Percentiles rank a stretch among this genome's conserved stretches.
These are phyloP conservation scores for Lissonota sp. DNA, from an alignment of 2,888 invertebrate genomes.

Conservation along the genomic window DNA sequence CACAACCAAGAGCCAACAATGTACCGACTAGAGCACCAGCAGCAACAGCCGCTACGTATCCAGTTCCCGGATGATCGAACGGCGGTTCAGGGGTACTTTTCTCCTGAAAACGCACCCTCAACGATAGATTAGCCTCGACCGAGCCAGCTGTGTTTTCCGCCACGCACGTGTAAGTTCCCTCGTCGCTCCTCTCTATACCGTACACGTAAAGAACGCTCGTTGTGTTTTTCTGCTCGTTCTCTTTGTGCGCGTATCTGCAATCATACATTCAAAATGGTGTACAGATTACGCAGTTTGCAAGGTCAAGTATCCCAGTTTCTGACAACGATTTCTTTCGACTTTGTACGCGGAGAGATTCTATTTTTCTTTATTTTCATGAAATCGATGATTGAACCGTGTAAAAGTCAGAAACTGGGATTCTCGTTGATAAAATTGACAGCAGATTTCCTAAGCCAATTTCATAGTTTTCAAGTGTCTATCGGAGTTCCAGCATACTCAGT, in stretches of 20 bases:
- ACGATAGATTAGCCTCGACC: constrained; percentile 92
- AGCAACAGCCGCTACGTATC: constrained; percentile 78
- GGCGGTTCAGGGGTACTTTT: constrained; percentile 77
- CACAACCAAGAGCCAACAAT: constrained; percentile 77
- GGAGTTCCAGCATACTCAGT: neutral
- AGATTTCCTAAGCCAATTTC: constrained; percentile 8
- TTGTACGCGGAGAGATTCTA: no score
- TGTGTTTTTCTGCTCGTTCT: constrained; percentile 76
- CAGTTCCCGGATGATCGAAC: constrained; percentile 74
- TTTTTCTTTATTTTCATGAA: neutral
- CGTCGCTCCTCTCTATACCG: constrained; percentile 85
- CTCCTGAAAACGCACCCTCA: constrained; percentile 88
- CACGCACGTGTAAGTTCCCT: constrained; percentile 93
- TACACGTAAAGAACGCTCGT: constrained; percentile 76
- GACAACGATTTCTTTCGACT: neutral
- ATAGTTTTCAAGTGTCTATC: neutral
- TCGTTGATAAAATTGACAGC: constrained; percentile 12
- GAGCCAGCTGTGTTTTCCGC: constrained; percentile 94
- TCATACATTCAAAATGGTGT: constrained; percentile 32
- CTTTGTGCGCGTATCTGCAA: constrained; percentile 77
- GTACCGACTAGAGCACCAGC: constrained; percentile 80
- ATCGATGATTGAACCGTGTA: neutral
- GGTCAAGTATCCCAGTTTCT: neutral
- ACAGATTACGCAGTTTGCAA: neutral
- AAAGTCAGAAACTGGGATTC: neutral